A percentile compares a stretch with the other conserved stretches of the same genome.
Conservation (phyloP, 2,113 vertebrate genomes). For the Andinoacara biseriatus region DNA sequence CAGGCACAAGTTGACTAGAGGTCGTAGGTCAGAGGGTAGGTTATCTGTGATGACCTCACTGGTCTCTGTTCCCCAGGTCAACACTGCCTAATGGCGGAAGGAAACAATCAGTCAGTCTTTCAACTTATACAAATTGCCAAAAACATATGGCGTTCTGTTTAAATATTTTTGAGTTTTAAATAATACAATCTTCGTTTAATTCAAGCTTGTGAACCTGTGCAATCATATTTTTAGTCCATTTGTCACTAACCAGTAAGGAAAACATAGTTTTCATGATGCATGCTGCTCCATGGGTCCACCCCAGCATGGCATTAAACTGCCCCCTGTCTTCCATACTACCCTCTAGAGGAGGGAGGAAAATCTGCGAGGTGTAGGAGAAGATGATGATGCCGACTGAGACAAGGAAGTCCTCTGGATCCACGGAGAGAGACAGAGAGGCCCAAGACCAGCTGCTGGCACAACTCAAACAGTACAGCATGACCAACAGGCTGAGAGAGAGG, state of each 20-base stretch:
- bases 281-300: slow-evolving; percentile 82
- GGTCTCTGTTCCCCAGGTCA: slow-evolving; percentile 83
- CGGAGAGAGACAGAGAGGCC: slow-evolving; percentile 73
- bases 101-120: slow-evolving; percentile 45
- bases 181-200: neutral
- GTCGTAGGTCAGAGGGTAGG: slow-evolving; percentile 79
- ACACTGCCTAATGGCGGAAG: slow-evolving; percentile 65
- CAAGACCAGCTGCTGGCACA: slow-evolving; percentile 79
- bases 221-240: neutral
- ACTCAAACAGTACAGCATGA: slow-evolving; percentile 82
- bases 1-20: slow-evolving; percentile 82
- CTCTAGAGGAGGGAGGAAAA: slow-evolving; percentile 85
- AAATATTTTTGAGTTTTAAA: neutral
- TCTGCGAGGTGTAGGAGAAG: slow-evolving; percentile 89
- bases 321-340: slow-evolving; percentile 80
- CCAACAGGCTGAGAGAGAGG: slow-evolving; percentile 69
- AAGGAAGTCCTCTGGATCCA: slow-evolving; percentile 83
- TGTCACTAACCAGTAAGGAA: slow-evolving; percentile 73
- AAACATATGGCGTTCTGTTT: neutral
- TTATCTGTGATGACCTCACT: slow-evolving; percentile 86
- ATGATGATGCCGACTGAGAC: slow-evolving; percentile 85
- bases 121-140: neutral
- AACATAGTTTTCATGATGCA: slow-evolving; percentile 84
- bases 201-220: neutral
- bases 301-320: slow-evolving; percentile 80